Evolutionary conservation across 2,797 vertebrate species (phyloP).

Genomic region (Gymnoscopelus braueri): DNA sequence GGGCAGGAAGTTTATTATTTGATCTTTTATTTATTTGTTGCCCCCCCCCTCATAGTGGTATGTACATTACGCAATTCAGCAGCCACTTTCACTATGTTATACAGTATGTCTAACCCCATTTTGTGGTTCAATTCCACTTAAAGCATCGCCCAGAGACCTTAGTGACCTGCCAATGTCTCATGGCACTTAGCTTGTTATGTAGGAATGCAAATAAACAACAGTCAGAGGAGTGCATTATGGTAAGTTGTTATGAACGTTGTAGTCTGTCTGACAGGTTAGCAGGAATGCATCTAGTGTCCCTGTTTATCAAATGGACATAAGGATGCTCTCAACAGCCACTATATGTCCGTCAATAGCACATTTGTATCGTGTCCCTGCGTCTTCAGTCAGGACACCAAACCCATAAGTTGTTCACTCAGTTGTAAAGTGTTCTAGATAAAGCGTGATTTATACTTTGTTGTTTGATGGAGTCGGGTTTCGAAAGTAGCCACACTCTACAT

Average conservation of each 20-base stretch:
- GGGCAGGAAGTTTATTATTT: too few species aligned
- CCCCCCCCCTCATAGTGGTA: background rate
- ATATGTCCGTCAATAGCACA: too few species aligned
- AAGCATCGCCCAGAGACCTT: background rate
- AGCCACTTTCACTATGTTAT: too few species aligned
- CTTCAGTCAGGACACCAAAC: too few species aligned
- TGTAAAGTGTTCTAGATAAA: too few species aligned
- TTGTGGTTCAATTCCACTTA: constrained; percentile 26
- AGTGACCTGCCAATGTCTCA: background rate
- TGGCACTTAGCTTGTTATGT: background rate
- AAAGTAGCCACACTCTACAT: too few species aligned
- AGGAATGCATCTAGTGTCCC: constrained; percentile 1
- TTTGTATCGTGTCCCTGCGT: too few species aligned
- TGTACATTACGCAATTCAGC: too few species aligned
- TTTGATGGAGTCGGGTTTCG: too few species aligned
- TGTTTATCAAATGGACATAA: constrained; percentile 8
- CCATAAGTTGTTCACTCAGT: too few species aligned
- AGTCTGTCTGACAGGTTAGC: background rate
- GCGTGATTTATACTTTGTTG: too few species aligned
- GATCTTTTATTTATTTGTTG: constrained; percentile 36
- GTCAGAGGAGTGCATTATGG: background rate
- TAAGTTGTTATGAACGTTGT: background rate
- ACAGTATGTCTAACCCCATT: background rate
- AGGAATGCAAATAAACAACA: background rate
- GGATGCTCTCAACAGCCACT: background rate